Conservation (phyloP, 2,888 invertebrate genomes). For the Corbicula japonica region DNA sequence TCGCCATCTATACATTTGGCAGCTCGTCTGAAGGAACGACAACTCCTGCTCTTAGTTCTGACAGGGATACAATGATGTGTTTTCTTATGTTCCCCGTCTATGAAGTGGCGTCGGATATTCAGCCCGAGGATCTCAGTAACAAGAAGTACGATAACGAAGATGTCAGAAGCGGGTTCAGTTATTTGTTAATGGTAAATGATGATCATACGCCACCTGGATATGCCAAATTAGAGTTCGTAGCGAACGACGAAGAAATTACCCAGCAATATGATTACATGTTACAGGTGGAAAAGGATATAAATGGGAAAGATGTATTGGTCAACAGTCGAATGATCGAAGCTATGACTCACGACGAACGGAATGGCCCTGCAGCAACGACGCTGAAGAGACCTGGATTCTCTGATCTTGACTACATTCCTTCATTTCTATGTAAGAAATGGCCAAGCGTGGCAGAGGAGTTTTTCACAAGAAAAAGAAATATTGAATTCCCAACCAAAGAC, state of each 20-base stretch:
- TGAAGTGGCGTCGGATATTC: background rate
- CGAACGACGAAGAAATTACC: background rate
- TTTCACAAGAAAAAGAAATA: no score
- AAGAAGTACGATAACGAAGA: background rate
- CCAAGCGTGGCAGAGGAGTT: no score
- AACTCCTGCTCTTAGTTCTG: slow-evolving; percentile 5
- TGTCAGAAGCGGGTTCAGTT: slow-evolving; percentile 5
- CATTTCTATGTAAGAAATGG: no score
- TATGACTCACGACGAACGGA: no score
- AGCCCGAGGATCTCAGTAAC: background rate
- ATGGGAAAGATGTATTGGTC: background rate
- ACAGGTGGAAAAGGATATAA: no score
- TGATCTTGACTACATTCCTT: no score
- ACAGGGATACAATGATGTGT: slow-evolving; percentile 8
- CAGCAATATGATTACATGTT: background rate
- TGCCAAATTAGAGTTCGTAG: background rate
- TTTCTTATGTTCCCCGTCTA: slow-evolving; percentile 4
- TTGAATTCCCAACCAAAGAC: no score
- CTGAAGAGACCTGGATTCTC: no score
- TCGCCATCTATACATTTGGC: no score
- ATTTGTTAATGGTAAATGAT: background rate
- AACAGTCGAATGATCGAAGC: slow-evolving; percentile 6
- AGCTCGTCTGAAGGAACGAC: slow-evolving; percentile 14
- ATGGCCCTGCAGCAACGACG: no score
- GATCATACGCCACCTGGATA: slow-evolving; percentile 1